Base-by-base conservation (phyloP, 2,113 vertebrate species). In the Smithornis capensis region DNA sequence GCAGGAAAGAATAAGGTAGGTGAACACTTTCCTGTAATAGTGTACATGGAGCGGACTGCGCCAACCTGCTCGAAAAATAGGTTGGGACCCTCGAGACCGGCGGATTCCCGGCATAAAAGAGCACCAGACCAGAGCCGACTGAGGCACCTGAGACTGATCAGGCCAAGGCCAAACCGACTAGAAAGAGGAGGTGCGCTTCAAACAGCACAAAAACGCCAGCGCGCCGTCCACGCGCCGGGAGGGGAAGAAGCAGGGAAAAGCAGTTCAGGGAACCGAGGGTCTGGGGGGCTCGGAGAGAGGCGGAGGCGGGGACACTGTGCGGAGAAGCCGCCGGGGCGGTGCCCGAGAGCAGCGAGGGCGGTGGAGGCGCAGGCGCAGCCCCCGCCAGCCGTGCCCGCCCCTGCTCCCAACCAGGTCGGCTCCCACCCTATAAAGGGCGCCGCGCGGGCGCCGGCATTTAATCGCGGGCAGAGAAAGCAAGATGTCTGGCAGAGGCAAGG, bases 41-140 rank as follows among this genome's bases (percentile, higher is more conserved):
- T 6, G 5, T 8, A n/a, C 2, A 0, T 1, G 8, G 12, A 9
- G 1, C 47, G 3, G 0, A 0, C 8, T 2, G 17, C 1, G 2
- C 3, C 3, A 7, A 4, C 0, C 0, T 1, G 0, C 2, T 1
- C 3, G 0, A 16, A 12, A n/a, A n/a, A n/a, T n/a, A n/a, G n/a
- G n/a, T n/a, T n/a, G n/a, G n/a, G n/a, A n/a, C n/a, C n/a, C n/a
- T n/a, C n/a, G n/a, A n/a, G n/a, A n/a, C n/a, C n/a, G n/a, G n/a
- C n/a, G n/a, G n/a, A n/a, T 7, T 2, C 8, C 3, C 5, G 3
- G 24, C 0, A 6, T 5, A 14, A 25, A 4, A 5, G 1, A 1
- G 0, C 4, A 4, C 7, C 1, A 12, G 1, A 2, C 3, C 0
- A 1, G 4, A 19, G 10, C 2, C 1, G 4, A 7, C 6, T 0